phyloP scores from a whole-genome alignment of 35 echinoderm and acorn worm genomes.

The Patiria miniata region DNA sequence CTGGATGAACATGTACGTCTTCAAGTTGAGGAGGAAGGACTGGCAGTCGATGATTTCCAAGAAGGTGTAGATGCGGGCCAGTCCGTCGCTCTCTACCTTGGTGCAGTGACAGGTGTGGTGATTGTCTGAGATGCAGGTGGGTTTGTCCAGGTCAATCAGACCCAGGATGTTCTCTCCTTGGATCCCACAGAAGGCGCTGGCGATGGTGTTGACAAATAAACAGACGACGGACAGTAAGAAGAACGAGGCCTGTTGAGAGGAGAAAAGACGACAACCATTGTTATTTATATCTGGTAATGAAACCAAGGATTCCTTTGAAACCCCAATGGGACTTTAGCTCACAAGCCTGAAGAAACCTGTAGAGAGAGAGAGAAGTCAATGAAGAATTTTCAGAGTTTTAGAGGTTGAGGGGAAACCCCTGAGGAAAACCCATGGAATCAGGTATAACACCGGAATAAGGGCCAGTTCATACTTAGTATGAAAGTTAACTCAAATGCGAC shows the following conservation, averaged over 20 bases:
- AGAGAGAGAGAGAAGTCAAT: too few species aligned
- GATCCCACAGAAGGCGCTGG: conserved; percentile 98
- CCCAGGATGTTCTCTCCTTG: conserved; percentile 70
- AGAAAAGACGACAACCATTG: not conserved
- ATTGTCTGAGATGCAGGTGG: conserved; percentile 11
- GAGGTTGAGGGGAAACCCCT: not conserved
- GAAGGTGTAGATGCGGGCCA: conserved; percentile 69
- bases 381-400: not conserved
- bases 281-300: too few species aligned
- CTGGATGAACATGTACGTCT: conserved; percentile 93
- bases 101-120: conserved; percentile 72
- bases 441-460: too few species aligned
- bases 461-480: too few species aligned
- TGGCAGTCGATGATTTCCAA: conserved; percentile 74
- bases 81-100: conserved; percentile 41
- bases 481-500: too few species aligned
- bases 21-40: conserved; percentile 84
- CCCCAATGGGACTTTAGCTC: not conserved
- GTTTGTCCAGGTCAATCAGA: conserved; percentile 26
- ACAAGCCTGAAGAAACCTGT: too few species aligned
- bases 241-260: conserved; percentile 68
- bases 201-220: conserved; percentile 89
- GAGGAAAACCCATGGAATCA: too few species aligned
- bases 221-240: conserved; percentile 83
- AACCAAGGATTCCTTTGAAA: not conserved